Conservation (phyloP, 2,888 invertebrate species). For the Megastigmus dorsalis region DNA sequence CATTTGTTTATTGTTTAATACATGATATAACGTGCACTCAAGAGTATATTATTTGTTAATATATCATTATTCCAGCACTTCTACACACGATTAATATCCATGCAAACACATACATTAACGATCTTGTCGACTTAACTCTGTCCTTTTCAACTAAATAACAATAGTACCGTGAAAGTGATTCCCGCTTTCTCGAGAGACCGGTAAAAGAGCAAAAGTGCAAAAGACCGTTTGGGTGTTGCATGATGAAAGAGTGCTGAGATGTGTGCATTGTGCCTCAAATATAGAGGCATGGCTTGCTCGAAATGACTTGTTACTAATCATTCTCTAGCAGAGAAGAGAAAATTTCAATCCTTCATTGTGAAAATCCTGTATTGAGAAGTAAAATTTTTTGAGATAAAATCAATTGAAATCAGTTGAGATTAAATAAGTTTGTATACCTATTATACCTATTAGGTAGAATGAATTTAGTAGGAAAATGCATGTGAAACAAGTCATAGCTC, state of each 20-base stretch:
- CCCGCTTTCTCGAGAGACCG: constrained; percentile 51
- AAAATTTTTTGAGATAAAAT: too few relatives aligned
- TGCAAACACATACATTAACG: constrained; percentile 51
- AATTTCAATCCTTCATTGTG: too few relatives aligned
- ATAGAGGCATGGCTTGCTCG: constrained; percentile 45
- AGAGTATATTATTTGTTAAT: constrained; percentile 56
- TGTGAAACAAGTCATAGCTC: constrained; percentile 57
- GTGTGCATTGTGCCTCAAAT: constrained; percentile 63
- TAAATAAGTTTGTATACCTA: too few relatives aligned
- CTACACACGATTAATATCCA: constrained; percentile 45
- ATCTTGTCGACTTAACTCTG: constrained; percentile 55
- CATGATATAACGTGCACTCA: constrained; percentile 53
- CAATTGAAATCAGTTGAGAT: too few relatives aligned
- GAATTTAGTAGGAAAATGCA: too few relatives aligned
- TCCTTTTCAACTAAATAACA: constrained; percentile 39
- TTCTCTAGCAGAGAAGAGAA: too few relatives aligned
- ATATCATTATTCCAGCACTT: constrained; percentile 58
- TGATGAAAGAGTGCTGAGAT: constrained; percentile 62
- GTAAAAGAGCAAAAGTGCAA: constrained; percentile 53
- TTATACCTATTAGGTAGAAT: too few relatives aligned
- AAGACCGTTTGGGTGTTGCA: constrained; percentile 62
- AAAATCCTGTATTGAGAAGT: too few relatives aligned
- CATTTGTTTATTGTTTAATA: constrained; percentile 6
- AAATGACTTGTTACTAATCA: constrained; percentile 45
- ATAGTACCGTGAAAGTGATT: constrained; percentile 52